Evolutionary conservation across 2,113 vertebrate species (phyloP).

Genomic region (Trichechus manatus): DNA sequence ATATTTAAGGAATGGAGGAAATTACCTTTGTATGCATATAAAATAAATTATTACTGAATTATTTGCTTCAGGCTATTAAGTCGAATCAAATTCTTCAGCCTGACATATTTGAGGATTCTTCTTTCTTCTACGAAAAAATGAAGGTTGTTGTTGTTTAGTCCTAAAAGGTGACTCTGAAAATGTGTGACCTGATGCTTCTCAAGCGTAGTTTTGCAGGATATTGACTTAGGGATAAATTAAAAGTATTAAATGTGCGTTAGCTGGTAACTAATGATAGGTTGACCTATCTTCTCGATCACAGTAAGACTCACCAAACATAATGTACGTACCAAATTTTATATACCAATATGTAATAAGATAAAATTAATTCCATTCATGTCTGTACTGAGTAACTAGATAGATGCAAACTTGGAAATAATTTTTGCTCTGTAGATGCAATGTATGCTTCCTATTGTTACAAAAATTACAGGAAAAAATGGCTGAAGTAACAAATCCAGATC

Average conservation of each 20-base stretch:
- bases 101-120: slow-evolving; percentile 53
- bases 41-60: slow-evolving; percentile 34
- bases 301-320: background rate
- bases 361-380: background rate
- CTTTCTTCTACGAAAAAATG: background rate
- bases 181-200: background rate
- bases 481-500: background rate
- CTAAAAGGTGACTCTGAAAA: background rate
- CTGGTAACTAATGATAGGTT: background rate
- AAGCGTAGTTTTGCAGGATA: background rate
- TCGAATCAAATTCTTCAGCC: slow-evolving; percentile 25
- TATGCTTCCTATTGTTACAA: background rate
- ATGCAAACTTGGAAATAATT: slow-evolving; percentile 27
- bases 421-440: background rate
- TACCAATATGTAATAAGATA: background rate
- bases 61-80: background rate
- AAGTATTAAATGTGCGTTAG: background rate
- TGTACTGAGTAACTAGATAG: background rate
- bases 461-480: background rate
- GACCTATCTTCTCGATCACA: background rate
- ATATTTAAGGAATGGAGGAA: slow-evolving; percentile 50
- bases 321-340: background rate
- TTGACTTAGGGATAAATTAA: background rate
- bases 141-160: background rate
- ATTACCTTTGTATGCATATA: slow-evolving; percentile 51